phyloP scores from a whole-genome alignment of 92 coral and sea anemone genomes.

The Bergia sp. region DNA sequence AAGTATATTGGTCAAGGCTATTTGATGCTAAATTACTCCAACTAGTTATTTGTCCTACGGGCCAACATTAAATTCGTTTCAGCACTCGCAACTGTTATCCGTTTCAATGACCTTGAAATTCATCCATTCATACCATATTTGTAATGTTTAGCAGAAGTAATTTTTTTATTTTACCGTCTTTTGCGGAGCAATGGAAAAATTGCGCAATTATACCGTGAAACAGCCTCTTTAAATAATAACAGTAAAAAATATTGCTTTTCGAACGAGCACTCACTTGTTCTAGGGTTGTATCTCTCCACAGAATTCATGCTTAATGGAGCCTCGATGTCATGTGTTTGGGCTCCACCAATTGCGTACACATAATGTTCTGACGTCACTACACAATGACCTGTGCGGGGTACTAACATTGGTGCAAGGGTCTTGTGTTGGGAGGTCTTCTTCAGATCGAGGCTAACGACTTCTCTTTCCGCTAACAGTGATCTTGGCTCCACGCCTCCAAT shows the following conservation, averaged over 20 bases:
- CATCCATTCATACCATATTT: too few relatives aligned
- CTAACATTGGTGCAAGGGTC: constrained; percentile 51
- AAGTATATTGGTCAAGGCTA: too few relatives aligned
- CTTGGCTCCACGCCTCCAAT: constrained; percentile 64
- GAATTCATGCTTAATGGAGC: constrained; percentile 59
- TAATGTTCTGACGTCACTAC: constrained; percentile 62
- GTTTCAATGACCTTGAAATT: too few relatives aligned
- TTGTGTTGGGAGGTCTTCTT: constrained; percentile 37
- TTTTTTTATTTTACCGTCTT: too few relatives aligned
- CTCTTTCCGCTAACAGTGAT: constrained; percentile 56
- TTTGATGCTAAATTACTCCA: too few relatives aligned
- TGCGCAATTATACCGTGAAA: too few relatives aligned
- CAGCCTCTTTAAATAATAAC: not conserved
- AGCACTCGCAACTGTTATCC: too few relatives aligned
- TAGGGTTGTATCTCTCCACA: constrained; percentile 76
- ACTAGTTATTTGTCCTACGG: too few relatives aligned
- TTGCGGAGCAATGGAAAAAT: too few relatives aligned
- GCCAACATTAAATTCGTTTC: too few relatives aligned
- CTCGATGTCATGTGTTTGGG: constrained; percentile 51
- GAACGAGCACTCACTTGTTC: constrained; percentile 51
- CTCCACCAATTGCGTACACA: constrained; percentile 89
- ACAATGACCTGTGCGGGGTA: constrained; percentile 84
- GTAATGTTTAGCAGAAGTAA: too few relatives aligned
- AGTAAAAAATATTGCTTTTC: not conserved
- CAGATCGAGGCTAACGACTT: constrained; percentile 59